These are phyloP conservation scores for Propithecus deckenii DNA, from an alignment of 2,797 vertebrate species.

Conservation along the genomic window DNA sequence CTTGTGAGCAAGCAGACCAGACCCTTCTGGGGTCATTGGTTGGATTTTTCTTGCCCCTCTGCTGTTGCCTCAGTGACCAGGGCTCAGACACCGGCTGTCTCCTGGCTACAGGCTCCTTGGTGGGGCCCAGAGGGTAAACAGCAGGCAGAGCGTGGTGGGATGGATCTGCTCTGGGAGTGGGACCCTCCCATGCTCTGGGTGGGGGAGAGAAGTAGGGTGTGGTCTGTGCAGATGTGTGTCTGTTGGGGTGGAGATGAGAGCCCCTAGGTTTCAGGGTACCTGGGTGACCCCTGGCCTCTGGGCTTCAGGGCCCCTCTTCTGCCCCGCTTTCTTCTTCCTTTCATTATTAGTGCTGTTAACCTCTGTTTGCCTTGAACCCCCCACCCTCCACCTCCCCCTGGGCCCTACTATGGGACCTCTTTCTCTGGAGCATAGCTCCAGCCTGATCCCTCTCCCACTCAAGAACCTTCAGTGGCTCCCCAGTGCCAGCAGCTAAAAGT, in stretches of 20 bases:
- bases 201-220: not conserved
- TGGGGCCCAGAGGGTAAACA: not conserved
- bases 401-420: not conserved
- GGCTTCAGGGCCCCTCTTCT: not conserved
- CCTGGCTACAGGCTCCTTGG: not conserved
- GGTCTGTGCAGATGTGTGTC: not conserved
- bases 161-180: not conserved
- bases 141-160: not conserved
- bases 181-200: not conserved
- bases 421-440: not conserved
- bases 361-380: not conserved
- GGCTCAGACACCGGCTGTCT: not conserved
- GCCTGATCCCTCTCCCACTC: not conserved
- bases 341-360: not conserved
- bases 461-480: not conserved
- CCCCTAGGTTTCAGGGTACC: not conserved
- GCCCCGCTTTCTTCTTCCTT: no score
- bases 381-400: not conserved
- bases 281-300: not conserved
- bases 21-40: not conserved
- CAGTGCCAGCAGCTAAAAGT: not conserved
- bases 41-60: not conserved
- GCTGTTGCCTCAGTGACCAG: not conserved
- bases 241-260: not conserved
- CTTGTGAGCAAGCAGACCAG: fast-evolving